Percentiles rank a stretch among this genome's conserved stretches.
phyloP scores from a whole-genome alignment of 2,113 vertebrate genomes.

The Meleagris gallopavo region DNA sequence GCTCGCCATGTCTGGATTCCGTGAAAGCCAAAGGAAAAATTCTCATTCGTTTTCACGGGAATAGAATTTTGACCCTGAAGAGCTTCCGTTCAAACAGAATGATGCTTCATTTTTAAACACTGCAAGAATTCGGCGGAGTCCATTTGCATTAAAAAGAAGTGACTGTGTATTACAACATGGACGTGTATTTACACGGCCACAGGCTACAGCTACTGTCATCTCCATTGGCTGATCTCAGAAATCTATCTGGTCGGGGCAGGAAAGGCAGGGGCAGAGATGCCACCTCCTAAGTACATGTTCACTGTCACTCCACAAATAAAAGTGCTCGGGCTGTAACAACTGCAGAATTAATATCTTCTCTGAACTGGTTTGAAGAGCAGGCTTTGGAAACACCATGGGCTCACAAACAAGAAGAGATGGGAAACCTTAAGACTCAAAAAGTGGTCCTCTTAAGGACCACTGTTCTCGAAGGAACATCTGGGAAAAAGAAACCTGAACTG shows the following conservation, averaged over 20 bases:
- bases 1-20: conserved; percentile 10
- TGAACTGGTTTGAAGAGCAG: neutral
- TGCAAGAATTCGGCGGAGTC: neutral
- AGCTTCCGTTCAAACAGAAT: neutral
- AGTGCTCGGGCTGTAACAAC: neutral
- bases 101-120: neutral
- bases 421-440: neutral
- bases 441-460: neutral
- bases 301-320: neutral
- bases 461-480: neutral
- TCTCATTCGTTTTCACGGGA: neutral
- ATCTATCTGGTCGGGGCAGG: neutral
- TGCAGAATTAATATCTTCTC: neutral
- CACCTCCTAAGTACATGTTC: neutral
- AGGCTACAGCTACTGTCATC: neutral
- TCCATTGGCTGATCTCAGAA: neutral
- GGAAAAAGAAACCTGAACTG: neutral
- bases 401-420: neutral
- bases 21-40: conserved; percentile 1
- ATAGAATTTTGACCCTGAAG: neutral
- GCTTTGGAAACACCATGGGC: neutral
- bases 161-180: neutral
- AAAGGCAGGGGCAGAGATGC: neutral
- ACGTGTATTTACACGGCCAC: neutral
- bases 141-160: neutral